Conservation (phyloP, 1,140 invertebrate genomes). For the Zaprionus tsacasi region DNA sequence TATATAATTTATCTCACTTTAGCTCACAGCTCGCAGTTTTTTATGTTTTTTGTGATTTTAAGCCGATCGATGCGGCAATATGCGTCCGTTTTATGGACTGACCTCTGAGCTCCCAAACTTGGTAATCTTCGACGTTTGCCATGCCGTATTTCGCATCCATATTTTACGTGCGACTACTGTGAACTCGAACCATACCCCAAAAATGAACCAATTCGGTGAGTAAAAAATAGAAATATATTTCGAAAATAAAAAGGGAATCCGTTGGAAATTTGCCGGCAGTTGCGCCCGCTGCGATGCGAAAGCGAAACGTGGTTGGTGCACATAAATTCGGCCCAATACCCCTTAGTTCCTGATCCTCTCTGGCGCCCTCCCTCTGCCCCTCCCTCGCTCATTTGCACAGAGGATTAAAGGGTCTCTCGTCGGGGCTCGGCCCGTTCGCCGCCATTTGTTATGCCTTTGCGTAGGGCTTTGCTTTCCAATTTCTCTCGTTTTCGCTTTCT, state of each 20-base stretch:
- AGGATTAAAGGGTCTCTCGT: conserved; percentile 80
- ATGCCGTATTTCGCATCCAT: conserved; percentile 69
- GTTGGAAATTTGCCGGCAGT: conserved; percentile 20
- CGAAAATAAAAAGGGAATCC: conserved; percentile 27
- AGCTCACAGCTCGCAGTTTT: neutral
- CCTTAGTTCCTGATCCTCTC: neutral
- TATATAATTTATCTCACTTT: neutral
- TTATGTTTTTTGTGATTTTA: neutral
- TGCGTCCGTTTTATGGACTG: conserved; percentile 57
- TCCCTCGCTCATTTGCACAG: conserved; percentile 70
- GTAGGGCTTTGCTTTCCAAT: conserved; percentile 59
- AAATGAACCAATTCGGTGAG: conserved; percentile 48
- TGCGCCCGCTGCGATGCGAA: conserved; percentile 12
- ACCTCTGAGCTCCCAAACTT: conserved; percentile 38
- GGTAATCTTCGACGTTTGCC: conserved; percentile 56
- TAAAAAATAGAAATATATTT: conserved; percentile 49
- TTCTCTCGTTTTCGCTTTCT: conserved; percentile 54
- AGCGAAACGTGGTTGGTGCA: conserved; percentile 50
- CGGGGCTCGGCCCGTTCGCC: conserved; percentile 69
- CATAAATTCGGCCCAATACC: conserved; percentile 63
- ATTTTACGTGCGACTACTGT: conserved; percentile 48
- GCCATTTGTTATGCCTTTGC: conserved; percentile 71
- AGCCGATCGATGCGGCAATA: neutral
- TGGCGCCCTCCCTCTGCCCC: neutral
- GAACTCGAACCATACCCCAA: neutral